phyloP scores from a whole-genome alignment of 2,888 invertebrate genomes.

The Lissocephala sabroskyi region DNA sequence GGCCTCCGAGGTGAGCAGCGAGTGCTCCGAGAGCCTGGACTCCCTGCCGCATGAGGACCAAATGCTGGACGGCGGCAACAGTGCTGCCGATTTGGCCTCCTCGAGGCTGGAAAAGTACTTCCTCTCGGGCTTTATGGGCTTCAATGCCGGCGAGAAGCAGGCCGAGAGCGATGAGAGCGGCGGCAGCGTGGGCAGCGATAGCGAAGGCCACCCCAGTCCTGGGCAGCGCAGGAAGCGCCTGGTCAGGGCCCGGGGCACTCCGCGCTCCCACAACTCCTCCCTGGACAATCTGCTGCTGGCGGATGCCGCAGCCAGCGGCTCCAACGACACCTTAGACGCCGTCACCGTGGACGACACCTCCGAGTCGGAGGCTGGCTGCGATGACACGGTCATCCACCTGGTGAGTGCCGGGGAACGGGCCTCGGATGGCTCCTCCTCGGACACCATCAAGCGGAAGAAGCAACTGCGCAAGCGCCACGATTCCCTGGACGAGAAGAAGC shows the following conservation, averaged over 20 bases:
- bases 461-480: constrained; percentile 79
- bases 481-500: constrained; percentile 73
- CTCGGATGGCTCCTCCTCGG: constrained; percentile 71
- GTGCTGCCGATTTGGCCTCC: constrained; percentile 84
- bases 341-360: constrained; percentile 75
- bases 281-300: constrained; percentile 82
- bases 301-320: constrained; percentile 25
- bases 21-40: constrained; percentile 87
- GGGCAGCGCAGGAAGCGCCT: constrained; percentile 87
- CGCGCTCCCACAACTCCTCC: constrained; percentile 86
- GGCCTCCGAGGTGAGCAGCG: constrained; percentile 87
- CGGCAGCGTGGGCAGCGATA: constrained; percentile 91
- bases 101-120: constrained; percentile 93
- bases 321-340: constrained; percentile 42
- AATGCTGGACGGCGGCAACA: constrained; percentile 74
- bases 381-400: constrained; percentile 79
- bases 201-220: constrained; percentile 90
- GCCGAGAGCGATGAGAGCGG: constrained; percentile 77
- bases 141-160: constrained; percentile 79
- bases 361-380: constrained; percentile 80
- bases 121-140: constrained; percentile 87
- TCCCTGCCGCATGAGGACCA: constrained; percentile 76
- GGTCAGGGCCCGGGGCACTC: constrained; percentile 87
- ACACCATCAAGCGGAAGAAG: constrained; percentile 88
- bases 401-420: constrained; percentile 81